A percentile compares a stretch with the other conserved stretches of the same genome.
Conservation (phyloP, 2,888 invertebrate species). For the Embidobia sp. region DNA sequence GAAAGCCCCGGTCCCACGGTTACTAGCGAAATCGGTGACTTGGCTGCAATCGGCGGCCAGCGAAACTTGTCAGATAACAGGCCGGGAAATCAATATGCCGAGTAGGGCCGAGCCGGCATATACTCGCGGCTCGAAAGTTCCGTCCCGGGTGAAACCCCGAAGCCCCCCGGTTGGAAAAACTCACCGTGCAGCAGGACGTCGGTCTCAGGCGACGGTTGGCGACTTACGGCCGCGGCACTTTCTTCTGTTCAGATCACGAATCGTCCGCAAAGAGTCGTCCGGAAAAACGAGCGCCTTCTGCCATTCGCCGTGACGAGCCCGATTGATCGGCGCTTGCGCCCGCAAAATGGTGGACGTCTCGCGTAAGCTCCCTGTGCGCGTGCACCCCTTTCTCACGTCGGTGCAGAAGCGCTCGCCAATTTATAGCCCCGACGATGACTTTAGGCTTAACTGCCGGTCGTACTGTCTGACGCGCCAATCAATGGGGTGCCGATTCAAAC, state of each 20-base stretch:
- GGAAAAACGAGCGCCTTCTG: slow-evolving; percentile 64
- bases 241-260: slow-evolving; percentile 39
- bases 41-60: background rate
- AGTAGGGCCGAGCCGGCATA: slow-evolving; percentile 56
- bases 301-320: slow-evolving; percentile 57
- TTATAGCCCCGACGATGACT: too few relatives aligned
- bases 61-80: background rate
- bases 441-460: too few relatives aligned
- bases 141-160: slow-evolving; percentile 4
- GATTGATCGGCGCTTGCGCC: slow-evolving; percentile 64
- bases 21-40: too few relatives aligned
- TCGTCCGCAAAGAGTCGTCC: slow-evolving; percentile 31
- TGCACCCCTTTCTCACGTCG: too few relatives aligned
- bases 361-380: too few relatives aligned
- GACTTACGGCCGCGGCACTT: background rate
- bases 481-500: too few relatives aligned
- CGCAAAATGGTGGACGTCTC: slow-evolving; percentile 37
- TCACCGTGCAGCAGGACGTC: slow-evolving; percentile 19
- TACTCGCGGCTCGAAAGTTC: slow-evolving; percentile 5
- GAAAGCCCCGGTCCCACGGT: too few relatives aligned
- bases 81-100: slow-evolving; percentile 67
- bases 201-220: background rate
- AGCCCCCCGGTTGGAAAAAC: slow-evolving; percentile 7
- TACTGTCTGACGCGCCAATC: too few relatives aligned
- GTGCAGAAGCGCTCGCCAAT: too few relatives aligned